Base-by-base conservation (phyloP, 2,113 vertebrate genomes). In the Odobenus rosmarus region DNA sequence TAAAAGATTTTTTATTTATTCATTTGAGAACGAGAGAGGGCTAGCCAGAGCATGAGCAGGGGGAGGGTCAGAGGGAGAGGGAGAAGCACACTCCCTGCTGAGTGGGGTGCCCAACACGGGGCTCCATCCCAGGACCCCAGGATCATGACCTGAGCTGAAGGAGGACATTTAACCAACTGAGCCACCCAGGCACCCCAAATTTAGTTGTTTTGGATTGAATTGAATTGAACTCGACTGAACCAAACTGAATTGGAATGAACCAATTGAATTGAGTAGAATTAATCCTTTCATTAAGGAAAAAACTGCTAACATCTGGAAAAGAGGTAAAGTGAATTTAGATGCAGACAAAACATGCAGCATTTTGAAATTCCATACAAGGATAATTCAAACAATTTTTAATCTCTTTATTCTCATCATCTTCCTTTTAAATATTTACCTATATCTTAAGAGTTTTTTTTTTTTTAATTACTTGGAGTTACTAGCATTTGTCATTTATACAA, bases 181-280 rank as follows among this genome's bases (percentile, higher is more conserved):
- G 61, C 24, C 61, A 62, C 61, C 12, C 61, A 28, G 61, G 61
- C 26, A 28, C 61, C 26, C 61, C 26, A 62, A 71, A 94, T 76
- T 86, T 39, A 69, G 94, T 84, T 93, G 31, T 72, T 96, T 96
- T 69, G 3, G 23, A 85, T 67, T 88, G 42, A 88, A 92, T 59
- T 67, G 74, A 93, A 96, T 7, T 95, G 16, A 85, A 86, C 12
- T 33, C n/a, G 69, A 90, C 7, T 79, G n/a, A 95, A 92, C 10
- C 3, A 88, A 95, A 82, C 46, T 80, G 71, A 85, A 95, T 49
- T 89, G 23, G 59, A 94, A 18, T 67, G 64, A 85, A 74, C 23
- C 61, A 93, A 93, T 2, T 94, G 49, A 96, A 85, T 4, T 84
- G 61, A 80, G 5, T 80, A 62, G 26, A 95, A 84, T 90, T 53